These are phyloP conservation scores for Anniella stebbinsi DNA, from an alignment of 2,797 vertebrate genomes.

Conservation along the genomic window DNA sequence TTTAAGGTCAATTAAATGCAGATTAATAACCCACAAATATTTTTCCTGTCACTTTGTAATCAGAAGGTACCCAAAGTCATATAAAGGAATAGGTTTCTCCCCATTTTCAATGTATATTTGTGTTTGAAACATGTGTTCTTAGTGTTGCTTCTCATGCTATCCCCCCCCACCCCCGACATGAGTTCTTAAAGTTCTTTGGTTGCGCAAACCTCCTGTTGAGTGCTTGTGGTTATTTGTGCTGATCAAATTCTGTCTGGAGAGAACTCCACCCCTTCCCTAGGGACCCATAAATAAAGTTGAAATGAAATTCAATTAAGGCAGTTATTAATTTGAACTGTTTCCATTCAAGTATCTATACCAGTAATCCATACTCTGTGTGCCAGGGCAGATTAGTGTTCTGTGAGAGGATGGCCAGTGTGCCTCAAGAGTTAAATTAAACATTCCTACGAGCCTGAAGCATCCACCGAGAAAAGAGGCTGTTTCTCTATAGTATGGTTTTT, in stretches of 20 bases:
- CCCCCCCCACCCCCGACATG: conserved; percentile 41
- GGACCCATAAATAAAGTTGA: conserved; percentile 53
- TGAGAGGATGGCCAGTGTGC: neutral
- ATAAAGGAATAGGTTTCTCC: neutral
- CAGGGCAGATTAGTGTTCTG: neutral
- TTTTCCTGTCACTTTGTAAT: neutral
- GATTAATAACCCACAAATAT: conserved; percentile 29
- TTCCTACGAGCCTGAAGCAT: neutral
- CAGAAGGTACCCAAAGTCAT: neutral
- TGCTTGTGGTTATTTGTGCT: conserved; percentile 10
- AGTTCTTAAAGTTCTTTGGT: conserved; percentile 57
- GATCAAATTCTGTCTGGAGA: conserved; percentile 65
- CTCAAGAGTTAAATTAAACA: neutral
- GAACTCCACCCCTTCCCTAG: conserved; percentile 14
- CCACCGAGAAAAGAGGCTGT: neutral
- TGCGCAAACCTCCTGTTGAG: neutral
- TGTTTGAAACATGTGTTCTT: neutral
- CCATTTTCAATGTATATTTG: neutral
- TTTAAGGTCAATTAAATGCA: conserved; percentile 59
- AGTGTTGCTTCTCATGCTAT: conserved; percentile 44
- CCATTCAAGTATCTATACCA: neutral
- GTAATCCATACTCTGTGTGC: neutral
- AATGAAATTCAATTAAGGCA: conserved; percentile 48
- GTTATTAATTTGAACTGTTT: neutral
- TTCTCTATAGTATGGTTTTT: neutral